Evolutionary conservation across 35 echinoderm and acorn worm genomes (phyloP), one percentile per base, ranked within the genome.

Genomic region (Amphiura filiformis): DNA sequence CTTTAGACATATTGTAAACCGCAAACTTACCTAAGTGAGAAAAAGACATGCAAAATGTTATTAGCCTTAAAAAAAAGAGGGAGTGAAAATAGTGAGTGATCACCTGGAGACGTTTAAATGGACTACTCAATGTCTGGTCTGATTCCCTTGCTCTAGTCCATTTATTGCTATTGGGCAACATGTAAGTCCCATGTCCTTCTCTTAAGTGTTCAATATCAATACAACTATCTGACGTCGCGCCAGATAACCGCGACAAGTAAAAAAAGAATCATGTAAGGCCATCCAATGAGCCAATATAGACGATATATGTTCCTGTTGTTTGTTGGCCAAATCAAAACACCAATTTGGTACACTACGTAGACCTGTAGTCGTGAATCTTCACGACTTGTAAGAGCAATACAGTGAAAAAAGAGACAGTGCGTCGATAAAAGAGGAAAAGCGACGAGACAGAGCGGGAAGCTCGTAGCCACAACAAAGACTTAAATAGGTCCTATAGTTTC

Each of bases 401-500:
- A n/a, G n/a, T n/a, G 61, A 70, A 70, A 70, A 70, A 30, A 70
- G 61, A 70, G 61, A 70, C 61, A 70, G 41, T 70, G 28, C 61
- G 61, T 70, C 61, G 61, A 70, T 70, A 70, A 26, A n/a, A 26
- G 26, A 70, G 61, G 61, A 70, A 70, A 70, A 30, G 61, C 61
- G 61, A 30, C 61, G 15, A 70, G 61, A 70, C 61, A n/a, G 61
- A n/a, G 7, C 61, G 61, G 61, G 61, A 30, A 70, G 61, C 61
- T 70, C 9, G 61, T 23, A 70, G 61, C 61, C 61, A 70, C 61
- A 70, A 70, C 61, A 70, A 70, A 70, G 61, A 70, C 61, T 70
- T 70, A 70, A 70, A 70, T 70, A 70, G 61, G 61, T 70, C 61
- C 61, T 70, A 70, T 70, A 70, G 61, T 70, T 70, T 70, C 61